Evolutionary conservation across 2,888 invertebrate species (phyloP), one percentile per base, ranked within the genome.

Genomic region (Melanargia galathea): DNA sequence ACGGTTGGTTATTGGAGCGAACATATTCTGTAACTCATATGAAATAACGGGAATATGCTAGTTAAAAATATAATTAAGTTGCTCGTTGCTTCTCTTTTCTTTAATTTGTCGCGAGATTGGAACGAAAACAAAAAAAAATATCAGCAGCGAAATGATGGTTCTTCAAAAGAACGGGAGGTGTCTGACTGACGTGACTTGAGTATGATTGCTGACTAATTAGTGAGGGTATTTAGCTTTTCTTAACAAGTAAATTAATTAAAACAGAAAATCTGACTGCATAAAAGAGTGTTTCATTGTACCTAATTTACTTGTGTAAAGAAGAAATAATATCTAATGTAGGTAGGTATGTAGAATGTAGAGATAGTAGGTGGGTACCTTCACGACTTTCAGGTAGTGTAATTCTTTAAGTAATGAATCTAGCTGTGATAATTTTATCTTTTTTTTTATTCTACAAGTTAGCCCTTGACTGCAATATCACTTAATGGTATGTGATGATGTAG

Each of bases 81-180:
- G 30, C 45, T 56, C 26, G 38, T 56, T 33, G 30, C 6, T 46
- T 57, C 30, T 33, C 16, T 57, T 57, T 30, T 33, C 11, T 45
- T 33, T 45, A 57, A 57, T 57, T 57, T 45, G 24, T n/a, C 18
- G 2, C 45, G 33, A 1, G 57, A 33, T 57, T 57, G 45, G 46
- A 13, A 30, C n/a, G 4, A 7, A 13, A 35, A 3, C 30, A 46
- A 35, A 35, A 13, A 56, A 45, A 57, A 30, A 46, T 46, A 57
- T 33, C 26, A 13, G 20, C 30, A n/a, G 33, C 13, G 22, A 46
- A 20, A 57, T 46, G 30, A 57, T 45, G 45, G 62, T 48, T 16
- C 33, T 46, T 43, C 60, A 20, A 35, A 60, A 57, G 51, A n/a
- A 40, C 51, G 24, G 52, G 35, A 61, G 60, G 56, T 62, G 57